These are phyloP conservation scores for Pantherophis alleghaniensis DNA, from an alignment of 2,797 vertebrate species.

Conservation along the genomic window DNA sequence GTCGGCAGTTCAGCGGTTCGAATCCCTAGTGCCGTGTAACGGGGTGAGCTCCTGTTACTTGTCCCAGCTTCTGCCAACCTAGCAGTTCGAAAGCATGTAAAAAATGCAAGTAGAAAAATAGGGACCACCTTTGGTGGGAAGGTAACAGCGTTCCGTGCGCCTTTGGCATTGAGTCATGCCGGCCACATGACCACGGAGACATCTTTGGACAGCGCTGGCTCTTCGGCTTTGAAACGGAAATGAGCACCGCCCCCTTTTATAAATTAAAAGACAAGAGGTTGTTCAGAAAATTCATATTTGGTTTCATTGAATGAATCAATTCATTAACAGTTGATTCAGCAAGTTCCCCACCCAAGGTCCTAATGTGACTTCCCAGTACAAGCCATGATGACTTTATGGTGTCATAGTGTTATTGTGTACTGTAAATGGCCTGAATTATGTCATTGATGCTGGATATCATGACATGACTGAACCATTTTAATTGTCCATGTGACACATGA, in stretches of 20 bases:
- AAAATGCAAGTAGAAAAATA: too few species aligned
- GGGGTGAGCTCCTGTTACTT: too few species aligned
- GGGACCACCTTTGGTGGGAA: too few species aligned
- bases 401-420: not conserved
- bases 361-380: not conserved
- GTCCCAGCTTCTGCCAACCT: too few species aligned
- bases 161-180: too few species aligned
- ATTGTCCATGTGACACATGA: not conserved
- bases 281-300: not conserved
- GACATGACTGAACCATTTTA: not conserved
- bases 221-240: too few species aligned
- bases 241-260: not conserved
- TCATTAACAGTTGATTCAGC: not conserved
- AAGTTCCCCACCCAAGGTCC: not conserved
- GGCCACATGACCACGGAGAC: too few species aligned
- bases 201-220: too few species aligned
- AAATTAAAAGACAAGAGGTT: not conserved
- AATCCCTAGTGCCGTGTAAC: too few species aligned
- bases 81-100: too few species aligned
- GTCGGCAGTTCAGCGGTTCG: too few species aligned
- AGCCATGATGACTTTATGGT: not conserved
- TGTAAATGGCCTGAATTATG: not conserved
- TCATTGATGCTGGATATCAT: not conserved
- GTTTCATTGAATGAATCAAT: not conserved
- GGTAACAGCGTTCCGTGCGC: too few species aligned